Conservation (phyloP, 1,140 invertebrate species). For the Bombus polaris region DNA sequence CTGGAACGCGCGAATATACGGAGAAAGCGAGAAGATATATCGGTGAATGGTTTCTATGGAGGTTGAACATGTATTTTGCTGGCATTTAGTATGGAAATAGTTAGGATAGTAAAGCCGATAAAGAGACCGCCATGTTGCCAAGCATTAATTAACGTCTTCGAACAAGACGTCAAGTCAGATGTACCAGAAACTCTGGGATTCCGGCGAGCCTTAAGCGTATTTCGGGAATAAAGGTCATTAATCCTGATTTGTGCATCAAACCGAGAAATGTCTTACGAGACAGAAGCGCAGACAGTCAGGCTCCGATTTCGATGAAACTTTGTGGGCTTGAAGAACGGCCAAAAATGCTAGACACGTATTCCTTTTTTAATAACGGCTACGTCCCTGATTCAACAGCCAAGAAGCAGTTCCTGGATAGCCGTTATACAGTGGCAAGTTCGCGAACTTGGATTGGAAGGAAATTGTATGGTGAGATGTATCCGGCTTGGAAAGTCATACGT, state of each 20-base stretch:
- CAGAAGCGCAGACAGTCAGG: too few relatives aligned
- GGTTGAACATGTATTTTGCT: conserved; percentile 14
- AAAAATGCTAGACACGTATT: too few relatives aligned
- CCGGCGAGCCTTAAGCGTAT: conserved; percentile 6
- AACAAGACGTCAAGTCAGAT: conserved; percentile 31
- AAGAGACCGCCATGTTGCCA: conserved; percentile 31
- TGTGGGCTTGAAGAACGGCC: too few relatives aligned
- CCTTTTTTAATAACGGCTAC: too few relatives aligned
- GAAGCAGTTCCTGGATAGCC: neutral
- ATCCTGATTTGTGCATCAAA: conserved; percentile 36
- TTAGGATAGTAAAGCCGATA: conserved; percentile 28
- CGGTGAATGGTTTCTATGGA: neutral
- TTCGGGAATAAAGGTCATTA: conserved; percentile 26
- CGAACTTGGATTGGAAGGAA: neutral
- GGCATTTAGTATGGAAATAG: conserved; percentile 34
- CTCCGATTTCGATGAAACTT: too few relatives aligned
- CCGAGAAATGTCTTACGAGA: neutral
- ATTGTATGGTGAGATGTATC: neutral
- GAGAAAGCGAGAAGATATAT: conserved; percentile 3
- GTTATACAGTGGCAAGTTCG: neutral
- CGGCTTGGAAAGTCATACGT: neutral
- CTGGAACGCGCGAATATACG: too few relatives aligned
- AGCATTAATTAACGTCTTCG: conserved; percentile 44
- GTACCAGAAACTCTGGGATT: conserved; percentile 24
- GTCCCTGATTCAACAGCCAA: neutral